Conservation (phyloP, 2,797 vertebrate genomes). For the Paratrypauchen microcephalus region DNA sequence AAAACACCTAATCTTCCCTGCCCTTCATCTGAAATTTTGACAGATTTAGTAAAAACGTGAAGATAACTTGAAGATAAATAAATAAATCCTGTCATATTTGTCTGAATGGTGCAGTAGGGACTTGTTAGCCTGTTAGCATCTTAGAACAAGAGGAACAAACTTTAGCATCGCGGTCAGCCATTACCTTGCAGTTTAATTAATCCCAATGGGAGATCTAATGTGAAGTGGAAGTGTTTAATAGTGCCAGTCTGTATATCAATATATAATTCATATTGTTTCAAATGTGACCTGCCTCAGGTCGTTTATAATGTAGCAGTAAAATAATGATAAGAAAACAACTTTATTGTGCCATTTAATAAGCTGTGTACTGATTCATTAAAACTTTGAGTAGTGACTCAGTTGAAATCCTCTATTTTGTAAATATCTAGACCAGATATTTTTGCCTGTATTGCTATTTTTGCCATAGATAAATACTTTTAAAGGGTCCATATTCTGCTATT, state of each 20-base stretch:
- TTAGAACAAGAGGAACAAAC: neutral
- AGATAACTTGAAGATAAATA: too few relatives aligned
- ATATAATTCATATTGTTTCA: slow-evolving; percentile 32
- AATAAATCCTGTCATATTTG: slow-evolving; percentile 12
- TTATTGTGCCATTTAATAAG: slow-evolving; percentile 46
- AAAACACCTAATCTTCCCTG: neutral
- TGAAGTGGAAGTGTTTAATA: slow-evolving; percentile 37
- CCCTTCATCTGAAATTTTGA: neutral
- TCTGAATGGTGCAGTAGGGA: neutral
- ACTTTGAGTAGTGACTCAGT: neutral
- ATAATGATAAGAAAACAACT: slow-evolving; percentile 16
- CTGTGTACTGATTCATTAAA: neutral
- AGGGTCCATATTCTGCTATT: too few relatives aligned
- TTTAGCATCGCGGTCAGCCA: slow-evolving; percentile 8
- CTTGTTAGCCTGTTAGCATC: neutral
- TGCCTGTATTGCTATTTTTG: neutral
- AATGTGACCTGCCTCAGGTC: slow-evolving; percentile 15
- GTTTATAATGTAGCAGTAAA: slow-evolving; percentile 19
- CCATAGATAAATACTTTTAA: neutral
- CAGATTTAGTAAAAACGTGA: neutral
- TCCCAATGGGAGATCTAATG: slow-evolving; percentile 18
- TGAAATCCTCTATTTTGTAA: neutral
- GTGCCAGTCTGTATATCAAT: slow-evolving; percentile 41
- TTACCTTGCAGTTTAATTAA: slow-evolving; percentile 17
- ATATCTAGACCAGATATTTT: neutral